Conservation (phyloP, 2,797 vertebrate species). For the Simalia tracyae region DNA sequence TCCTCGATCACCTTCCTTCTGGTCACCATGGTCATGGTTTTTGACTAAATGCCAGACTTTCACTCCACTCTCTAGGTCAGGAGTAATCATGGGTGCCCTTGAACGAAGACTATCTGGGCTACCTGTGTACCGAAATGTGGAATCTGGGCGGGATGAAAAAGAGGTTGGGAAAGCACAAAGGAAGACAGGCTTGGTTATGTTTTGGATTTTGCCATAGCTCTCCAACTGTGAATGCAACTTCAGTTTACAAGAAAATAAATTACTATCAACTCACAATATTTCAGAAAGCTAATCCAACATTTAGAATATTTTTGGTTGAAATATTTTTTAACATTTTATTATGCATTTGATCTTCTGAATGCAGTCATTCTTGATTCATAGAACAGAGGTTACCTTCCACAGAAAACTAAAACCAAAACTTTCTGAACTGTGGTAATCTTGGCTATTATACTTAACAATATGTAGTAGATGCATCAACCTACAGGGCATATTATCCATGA, state of each 20-base stretch:
- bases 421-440: neutral
- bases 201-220: fast-evolving
- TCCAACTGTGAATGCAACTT: fast-evolving
- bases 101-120: slow-evolving; percentile 97
- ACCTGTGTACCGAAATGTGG: slow-evolving; percentile 94
- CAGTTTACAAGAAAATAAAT: neutral
- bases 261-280: neutral
- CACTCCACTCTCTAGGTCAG: slow-evolving; percentile 94
- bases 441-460: neutral
- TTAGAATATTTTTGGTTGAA: neutral
- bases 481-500: neutral
- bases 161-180: neutral
- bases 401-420: neutral
- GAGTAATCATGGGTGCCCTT: slow-evolving; percentile 96
- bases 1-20: slow-evolving; percentile 96
- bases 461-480: neutral
- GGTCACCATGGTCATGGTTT: slow-evolving; percentile 97
- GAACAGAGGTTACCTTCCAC: neutral
- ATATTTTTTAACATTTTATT: neutral
- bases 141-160: slow-evolving; percentile 76
- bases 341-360: neutral
- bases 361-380: neutral
- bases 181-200: neutral
- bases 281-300: neutral
- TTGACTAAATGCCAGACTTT: slow-evolving; percentile 99